phyloP scores from a whole-genome alignment of 2,797 vertebrate genomes.

The Cuniculus paca region DNA sequence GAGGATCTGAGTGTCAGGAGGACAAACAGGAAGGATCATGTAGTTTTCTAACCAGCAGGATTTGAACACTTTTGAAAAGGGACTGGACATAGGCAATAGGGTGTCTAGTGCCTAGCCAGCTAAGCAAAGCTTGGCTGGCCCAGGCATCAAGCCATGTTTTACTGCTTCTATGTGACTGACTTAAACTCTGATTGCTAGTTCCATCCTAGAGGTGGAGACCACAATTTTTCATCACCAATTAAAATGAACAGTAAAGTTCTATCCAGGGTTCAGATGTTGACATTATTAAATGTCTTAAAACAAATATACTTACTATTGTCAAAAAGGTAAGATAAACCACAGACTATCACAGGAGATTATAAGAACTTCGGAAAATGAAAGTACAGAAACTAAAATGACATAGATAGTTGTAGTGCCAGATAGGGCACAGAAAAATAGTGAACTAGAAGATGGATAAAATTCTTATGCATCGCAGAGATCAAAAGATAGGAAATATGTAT shows the following conservation, averaged over 20 bases:
- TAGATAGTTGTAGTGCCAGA: not conserved
- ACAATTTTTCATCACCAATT: not conserved
- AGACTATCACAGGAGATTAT: not conserved
- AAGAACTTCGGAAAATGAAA: constrained; percentile 31
- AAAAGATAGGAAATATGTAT: constrained; percentile 14
- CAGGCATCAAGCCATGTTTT: not conserved
- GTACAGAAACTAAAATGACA: constrained; percentile 34
- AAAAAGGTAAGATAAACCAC: constrained; percentile 6
- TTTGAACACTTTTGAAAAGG: constrained; percentile 4
- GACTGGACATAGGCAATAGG: not conserved
- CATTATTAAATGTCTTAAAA: constrained; percentile 34
- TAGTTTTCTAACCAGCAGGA: not conserved
- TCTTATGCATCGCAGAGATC: not conserved
- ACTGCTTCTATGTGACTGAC: not conserved
- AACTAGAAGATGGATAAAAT: constrained; percentile 22
- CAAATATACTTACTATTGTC: not conserved
- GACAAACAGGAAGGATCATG: not conserved
- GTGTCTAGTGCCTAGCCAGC: not conserved
- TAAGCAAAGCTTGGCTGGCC: not conserved
- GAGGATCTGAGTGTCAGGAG: not conserved
- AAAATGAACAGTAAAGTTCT: constrained; percentile 11
- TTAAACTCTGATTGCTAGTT: not conserved
- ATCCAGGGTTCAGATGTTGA: not conserved
- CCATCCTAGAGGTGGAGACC: not conserved
- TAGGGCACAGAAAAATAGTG: not conserved